Base-by-base conservation (phyloP, 2,113 vertebrate genomes). In the Oostethus manadensis region DNA sequence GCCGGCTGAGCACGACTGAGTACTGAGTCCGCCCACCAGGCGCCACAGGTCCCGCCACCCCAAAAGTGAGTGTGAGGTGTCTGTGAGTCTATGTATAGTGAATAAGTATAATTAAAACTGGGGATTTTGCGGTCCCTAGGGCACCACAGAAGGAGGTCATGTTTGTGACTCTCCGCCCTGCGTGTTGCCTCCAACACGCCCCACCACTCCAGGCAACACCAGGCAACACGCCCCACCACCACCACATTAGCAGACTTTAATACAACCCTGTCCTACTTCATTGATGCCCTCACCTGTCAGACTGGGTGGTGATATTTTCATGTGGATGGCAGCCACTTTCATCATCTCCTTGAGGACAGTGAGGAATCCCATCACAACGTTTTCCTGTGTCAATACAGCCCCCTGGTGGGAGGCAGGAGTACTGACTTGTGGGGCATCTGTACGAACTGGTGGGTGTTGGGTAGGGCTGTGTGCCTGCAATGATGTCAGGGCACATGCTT, bases 291-390 rank as follows among this genome's bases (percentile, higher is more conserved):
- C 33, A 81, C 70, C 59, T 82, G 59, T 78, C 74, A 57, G 80
- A 72, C 57, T 77, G 81, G 6, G 68, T 66, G 0, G 81, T 79
- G 29, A 65, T 59, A 20, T 56, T 61, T 4, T 58, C 33, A 0
- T 35, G 49, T 6, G 56, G 60, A 16, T 51, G 50, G 11, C 94
- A 94, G 71, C 74, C 84, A 0, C 21, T 65, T 79, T 94, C 92
- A 13, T 94, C 92, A 0, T 91, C 83, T 61, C 90, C 83, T 0
- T 81, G 83, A 0, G 81, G 78, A 47, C 94, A 94, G 66, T 93
- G 76, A 0, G 51, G 47, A 13, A 76, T 21, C 0, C 92, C 89
- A 0, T 93, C 84, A 5, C 92, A 94, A 0, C 42, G 82, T 8
- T 58, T 49, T 3, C 44, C 53, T 11, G 63, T 61, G 6, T 84